Evolutionary conservation across 2,113 vertebrate genomes (phyloP).

Genomic region (Rhinolophus ferrumequinum): DNA sequence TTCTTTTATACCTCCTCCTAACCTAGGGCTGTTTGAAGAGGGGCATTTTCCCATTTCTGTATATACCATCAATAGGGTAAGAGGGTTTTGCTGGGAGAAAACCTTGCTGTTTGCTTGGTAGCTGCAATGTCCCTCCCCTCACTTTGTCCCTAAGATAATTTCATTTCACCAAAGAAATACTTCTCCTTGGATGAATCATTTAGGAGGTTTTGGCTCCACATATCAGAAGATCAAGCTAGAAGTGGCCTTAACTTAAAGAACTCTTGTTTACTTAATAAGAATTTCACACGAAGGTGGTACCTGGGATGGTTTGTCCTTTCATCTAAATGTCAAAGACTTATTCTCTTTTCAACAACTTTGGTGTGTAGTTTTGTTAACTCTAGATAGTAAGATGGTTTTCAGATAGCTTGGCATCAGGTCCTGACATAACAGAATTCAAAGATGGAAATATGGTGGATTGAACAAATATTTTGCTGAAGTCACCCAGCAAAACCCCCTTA

Average conservation of each 20-base stretch:
- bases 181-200: neutral
- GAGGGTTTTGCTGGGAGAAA: neutral
- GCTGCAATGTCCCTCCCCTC: neutral
- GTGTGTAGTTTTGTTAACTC: neutral
- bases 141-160: neutral
- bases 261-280: neutral
- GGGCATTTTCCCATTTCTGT: neutral
- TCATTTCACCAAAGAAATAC: neutral
- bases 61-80: neutral
- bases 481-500: neutral
- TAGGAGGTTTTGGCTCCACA: neutral
- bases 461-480: neutral
- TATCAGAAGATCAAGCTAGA: neutral
- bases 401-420: neutral
- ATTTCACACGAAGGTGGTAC: neutral
- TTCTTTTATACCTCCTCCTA: neutral
- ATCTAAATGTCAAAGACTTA: neutral
- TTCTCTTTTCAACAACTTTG: neutral
- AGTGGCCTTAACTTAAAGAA: neutral
- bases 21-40: neutral
- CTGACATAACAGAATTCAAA: neutral
- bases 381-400: neutral
- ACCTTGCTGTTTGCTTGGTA: neutral
- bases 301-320: neutral
- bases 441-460: neutral